A percentile compares a stretch with the other conserved stretches of the same genome.
phyloP scores from a whole-genome alignment of 2,888 invertebrate species.

The Lagria hirta region DNA sequence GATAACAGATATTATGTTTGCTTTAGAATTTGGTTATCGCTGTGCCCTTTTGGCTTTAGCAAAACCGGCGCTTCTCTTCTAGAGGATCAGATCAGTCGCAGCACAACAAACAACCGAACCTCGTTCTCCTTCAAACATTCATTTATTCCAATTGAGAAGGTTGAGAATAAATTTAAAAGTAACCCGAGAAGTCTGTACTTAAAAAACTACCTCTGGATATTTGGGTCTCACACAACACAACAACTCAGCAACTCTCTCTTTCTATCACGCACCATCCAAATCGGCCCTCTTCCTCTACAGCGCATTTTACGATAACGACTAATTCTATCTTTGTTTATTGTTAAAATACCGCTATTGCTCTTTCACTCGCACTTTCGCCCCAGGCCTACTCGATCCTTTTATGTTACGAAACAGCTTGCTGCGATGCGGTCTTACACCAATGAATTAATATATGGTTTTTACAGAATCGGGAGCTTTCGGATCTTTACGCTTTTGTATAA shows the following conservation, averaged over 20 bases:
- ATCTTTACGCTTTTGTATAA: too few relatives aligned
- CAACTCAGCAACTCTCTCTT: constrained; percentile 10
- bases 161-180: constrained; percentile 29
- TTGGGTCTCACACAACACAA: constrained; percentile 18
- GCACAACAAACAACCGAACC: constrained; percentile 10
- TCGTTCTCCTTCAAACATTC: constrained; percentile 24
- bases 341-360: neutral
- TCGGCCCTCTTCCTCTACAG: constrained; percentile 3
- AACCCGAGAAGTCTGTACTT: constrained; percentile 29
- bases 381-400: constrained; percentile 41
- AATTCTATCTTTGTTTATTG: constrained; percentile 7
- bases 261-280: too few relatives aligned
- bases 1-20: too few relatives aligned
- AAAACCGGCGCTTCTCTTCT: too few relatives aligned
- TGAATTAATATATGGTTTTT: constrained; percentile 44
- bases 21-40: too few relatives aligned
- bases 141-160: constrained; percentile 28
- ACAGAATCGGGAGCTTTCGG: constrained; percentile 29
- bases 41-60: too few relatives aligned
- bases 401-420: constrained; percentile 43
- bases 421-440: constrained; percentile 42
- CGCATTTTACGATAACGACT: constrained; percentile 8
- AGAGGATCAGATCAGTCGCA: too few relatives aligned
- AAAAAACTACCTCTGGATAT: constrained; percentile 25
- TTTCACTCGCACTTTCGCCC: constrained; percentile 32